phyloP scores from a whole-genome alignment of 2,797 vertebrate genomes.

The Poecilia wingei region DNA sequence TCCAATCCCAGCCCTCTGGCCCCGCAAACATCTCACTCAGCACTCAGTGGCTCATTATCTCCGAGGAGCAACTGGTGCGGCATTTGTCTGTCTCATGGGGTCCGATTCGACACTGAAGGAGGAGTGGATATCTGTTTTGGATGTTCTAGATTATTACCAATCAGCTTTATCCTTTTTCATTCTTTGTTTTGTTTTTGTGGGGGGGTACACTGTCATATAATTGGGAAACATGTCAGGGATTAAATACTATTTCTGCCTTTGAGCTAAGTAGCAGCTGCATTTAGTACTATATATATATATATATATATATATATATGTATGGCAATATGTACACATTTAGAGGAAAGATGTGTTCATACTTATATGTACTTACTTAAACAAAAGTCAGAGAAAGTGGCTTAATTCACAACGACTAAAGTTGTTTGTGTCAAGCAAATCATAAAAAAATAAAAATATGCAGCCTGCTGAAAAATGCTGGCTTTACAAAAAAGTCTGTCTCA shows the following conservation, averaged over 20 bases:
- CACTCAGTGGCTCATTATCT: conserved; percentile 75
- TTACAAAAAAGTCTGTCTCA: not conserved
- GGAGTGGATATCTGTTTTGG: conserved; percentile 36
- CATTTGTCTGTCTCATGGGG: conserved; percentile 59
- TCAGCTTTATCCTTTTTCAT: conserved; percentile 26
- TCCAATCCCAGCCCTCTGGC: conserved; percentile 68
- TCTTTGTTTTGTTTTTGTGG: not conserved
- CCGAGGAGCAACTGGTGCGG: conserved; percentile 64
- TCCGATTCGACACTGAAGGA: conserved; percentile 33
- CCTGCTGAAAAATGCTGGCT: not conserved
- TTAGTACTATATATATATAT: not conserved
- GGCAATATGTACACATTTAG: not conserved
- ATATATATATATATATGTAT: not conserved
- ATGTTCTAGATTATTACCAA: conserved; percentile 46
- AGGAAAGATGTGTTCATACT: not conserved
- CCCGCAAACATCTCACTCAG: conserved; percentile 77
- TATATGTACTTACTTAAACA: not conserved
- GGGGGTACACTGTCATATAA: not conserved
- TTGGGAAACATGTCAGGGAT: not conserved
- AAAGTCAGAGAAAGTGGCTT: not conserved
- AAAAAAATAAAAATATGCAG: not conserved
- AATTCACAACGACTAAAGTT: not conserved
- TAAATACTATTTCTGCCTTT: conserved; percentile 7
- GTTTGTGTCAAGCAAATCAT: not conserved
- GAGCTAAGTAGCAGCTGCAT: not conserved